Conservation (phyloP, 2,113 vertebrate species). For the Cisticola juncidis region DNA sequence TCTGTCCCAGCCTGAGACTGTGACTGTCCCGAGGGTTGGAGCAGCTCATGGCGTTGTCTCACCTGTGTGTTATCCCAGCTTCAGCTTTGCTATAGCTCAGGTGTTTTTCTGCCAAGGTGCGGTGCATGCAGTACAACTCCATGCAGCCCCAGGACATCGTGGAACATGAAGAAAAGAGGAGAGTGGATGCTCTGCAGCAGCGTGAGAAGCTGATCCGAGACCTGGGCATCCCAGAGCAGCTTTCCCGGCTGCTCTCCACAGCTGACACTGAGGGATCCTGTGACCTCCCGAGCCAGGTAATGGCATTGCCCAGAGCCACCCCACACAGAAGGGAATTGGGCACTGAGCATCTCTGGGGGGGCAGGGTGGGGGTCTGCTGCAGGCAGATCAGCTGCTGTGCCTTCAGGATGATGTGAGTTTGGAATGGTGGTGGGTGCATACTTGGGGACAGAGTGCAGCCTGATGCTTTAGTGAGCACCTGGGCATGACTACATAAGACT, state of each 20-base stretch:
- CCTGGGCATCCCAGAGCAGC: constrained; percentile 67
- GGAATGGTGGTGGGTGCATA: not conserved
- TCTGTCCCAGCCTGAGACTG: not conserved
- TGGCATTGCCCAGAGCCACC: not conserved
- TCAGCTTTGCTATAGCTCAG: not conserved
- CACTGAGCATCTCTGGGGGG: not conserved
- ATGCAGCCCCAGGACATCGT: constrained; percentile 71
- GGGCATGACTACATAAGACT: no score
- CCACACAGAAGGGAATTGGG: not conserved
- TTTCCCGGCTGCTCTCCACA: constrained; percentile 48
- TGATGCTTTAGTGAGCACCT: accelerated
- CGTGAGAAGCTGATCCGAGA: constrained; percentile 71
- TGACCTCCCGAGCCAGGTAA: constrained; percentile 44
- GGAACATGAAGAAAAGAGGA: constrained; percentile 72
- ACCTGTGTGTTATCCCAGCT: accelerated
- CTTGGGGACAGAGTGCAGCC: not conserved
- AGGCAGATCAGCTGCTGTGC: not conserved
- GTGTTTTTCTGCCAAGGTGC: not conserved
- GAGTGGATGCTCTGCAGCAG: constrained; percentile 60
- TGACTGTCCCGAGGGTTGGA: not conserved
- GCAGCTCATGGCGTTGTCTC: not conserved
- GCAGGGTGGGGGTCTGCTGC: not conserved
- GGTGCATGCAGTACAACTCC: constrained; percentile 3
- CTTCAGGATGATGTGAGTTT: no score
- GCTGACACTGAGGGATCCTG: not conserved